Evolutionary conservation across 2,113 vertebrate species (phyloP).

Genomic region (Gobiocypris rarus): DNA sequence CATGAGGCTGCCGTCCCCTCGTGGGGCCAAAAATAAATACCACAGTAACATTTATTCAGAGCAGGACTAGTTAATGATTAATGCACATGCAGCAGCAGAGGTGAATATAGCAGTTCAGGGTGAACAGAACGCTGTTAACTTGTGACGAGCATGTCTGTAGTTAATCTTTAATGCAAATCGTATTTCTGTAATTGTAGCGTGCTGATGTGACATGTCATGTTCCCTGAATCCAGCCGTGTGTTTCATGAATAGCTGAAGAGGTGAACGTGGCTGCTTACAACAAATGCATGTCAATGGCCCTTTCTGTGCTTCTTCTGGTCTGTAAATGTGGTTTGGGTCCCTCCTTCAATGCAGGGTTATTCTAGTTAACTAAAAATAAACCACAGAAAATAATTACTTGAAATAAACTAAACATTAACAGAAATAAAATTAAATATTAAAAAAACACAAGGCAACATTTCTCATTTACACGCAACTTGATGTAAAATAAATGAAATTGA

Average conservation of each 20-base stretch:
- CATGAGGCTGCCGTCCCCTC: neutral
- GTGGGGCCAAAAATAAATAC: slow-evolving; percentile 2
- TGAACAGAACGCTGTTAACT: neutral
- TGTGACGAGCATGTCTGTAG: neutral
- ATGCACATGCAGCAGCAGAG: neutral
- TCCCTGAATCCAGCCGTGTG: neutral
- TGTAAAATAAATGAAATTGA: too few species aligned
- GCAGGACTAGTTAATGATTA: slow-evolving; percentile 1
- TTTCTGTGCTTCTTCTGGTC: neutral
- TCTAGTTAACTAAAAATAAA: neutral
- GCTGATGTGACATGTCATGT: slow-evolving; percentile 16
- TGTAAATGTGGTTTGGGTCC: neutral
- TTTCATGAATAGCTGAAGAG: slow-evolving; percentile 33
- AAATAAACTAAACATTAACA: neutral
- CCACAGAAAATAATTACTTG: neutral
- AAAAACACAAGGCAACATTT: neutral
- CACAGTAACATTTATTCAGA: neutral
- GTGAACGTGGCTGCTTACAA: neutral
- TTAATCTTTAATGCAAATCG: slow-evolving; percentile 29
- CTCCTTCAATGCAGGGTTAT: neutral
- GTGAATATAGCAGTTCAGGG: neutral
- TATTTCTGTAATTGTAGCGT: slow-evolving; percentile 14
- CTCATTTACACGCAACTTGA: too few species aligned
- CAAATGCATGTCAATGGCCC: neutral
- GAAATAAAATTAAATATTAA: too few species aligned